phyloP scores from a whole-genome alignment of 2,797 vertebrate genomes.

The Syngnathus rostellatus region DNA sequence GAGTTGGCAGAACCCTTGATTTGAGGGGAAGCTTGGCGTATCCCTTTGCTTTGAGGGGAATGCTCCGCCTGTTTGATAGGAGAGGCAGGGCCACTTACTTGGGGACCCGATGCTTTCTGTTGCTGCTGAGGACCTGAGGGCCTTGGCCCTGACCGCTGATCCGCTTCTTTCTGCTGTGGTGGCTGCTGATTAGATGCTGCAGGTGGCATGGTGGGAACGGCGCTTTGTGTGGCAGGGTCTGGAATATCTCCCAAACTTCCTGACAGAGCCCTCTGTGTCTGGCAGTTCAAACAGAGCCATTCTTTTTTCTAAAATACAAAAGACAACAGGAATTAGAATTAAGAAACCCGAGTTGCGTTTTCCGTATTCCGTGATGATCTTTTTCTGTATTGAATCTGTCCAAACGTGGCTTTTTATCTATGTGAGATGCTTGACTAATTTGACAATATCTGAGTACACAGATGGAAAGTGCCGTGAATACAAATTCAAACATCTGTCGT shows the following conservation, averaged over 20 bases:
- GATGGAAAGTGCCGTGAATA: conserved; percentile 40
- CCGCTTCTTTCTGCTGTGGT: conserved; percentile 61
- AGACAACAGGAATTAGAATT: conserved; percentile 6
- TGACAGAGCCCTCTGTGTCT: conserved; percentile 93
- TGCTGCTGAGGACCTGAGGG: conserved; percentile 66
- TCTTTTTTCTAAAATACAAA: conserved; percentile 85
- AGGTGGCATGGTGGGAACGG: conserved; percentile 70
- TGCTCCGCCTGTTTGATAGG: conserved; percentile 73
- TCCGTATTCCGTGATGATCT: conserved; percentile 7
- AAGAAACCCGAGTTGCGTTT: no score
- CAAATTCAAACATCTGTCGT: conserved; percentile 43
- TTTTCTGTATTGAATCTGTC: conserved; percentile 25
- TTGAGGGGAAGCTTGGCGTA: conserved; percentile 50
- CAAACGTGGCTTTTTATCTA: conserved; percentile 47
- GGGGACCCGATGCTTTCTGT: conserved; percentile 67
- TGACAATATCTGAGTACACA: conserved; percentile 38
- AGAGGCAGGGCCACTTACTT: conserved; percentile 76
- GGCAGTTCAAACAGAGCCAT: conserved; percentile 99
- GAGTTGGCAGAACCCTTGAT: conserved; percentile 52
- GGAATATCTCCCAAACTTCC: conserved; percentile 85
- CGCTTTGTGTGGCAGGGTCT: conserved; percentile 63
- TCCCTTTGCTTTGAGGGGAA: conserved; percentile 66
- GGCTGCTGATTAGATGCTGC: conserved; percentile 65
- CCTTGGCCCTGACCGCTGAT: conserved; percentile 69
- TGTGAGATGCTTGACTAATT: conserved; percentile 50